Conservation (phyloP, 2,888 invertebrate species). For the Agriotes lineatus region DNA sequence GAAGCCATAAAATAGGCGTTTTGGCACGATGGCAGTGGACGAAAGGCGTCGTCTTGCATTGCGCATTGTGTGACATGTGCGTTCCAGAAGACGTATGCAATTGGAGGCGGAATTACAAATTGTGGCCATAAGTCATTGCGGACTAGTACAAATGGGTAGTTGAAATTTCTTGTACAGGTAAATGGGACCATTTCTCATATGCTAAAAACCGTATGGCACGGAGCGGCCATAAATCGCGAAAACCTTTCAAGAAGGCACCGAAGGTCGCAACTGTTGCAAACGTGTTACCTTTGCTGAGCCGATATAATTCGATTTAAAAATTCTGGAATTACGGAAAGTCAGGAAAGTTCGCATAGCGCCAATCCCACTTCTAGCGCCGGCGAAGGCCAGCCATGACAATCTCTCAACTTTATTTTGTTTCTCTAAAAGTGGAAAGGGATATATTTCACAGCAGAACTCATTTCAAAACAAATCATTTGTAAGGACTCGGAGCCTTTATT, state of each 20-base stretch:
- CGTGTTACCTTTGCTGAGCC: conserved; percentile 1
- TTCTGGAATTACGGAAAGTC: not conserved
- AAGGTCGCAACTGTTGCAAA: conserved; percentile 18
- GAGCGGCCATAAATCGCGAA: conserved; percentile 16
- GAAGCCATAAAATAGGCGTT: conserved; percentile 50
- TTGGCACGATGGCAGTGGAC: conserved; percentile 48
- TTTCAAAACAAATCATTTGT: too few relatives aligned
- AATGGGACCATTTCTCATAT: conserved; percentile 27
- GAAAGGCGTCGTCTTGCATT: conserved; percentile 13
- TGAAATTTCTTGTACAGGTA: conserved; percentile 30
- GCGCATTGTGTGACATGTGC: conserved; percentile 17
- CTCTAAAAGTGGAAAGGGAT: too few relatives aligned
- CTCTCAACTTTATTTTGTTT: too few relatives aligned
- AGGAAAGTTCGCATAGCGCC: not conserved
- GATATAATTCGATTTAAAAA: not conserved
- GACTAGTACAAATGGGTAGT: conserved; percentile 21
- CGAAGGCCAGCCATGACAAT: too few relatives aligned
- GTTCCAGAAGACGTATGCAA: conserved; percentile 17
- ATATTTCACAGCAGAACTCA: too few relatives aligned
- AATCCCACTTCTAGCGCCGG: too few relatives aligned
- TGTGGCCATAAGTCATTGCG: conserved; percentile 18
- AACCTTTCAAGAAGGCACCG: conserved; percentile 11
- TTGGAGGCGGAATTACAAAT: conserved; percentile 24
- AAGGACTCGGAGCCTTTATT: too few relatives aligned
- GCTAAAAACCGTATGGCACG: conserved; percentile 26